A percentile compares a stretch with the other conserved stretches of the same genome.
Evolutionary conservation across 2,113 vertebrate genomes (phyloP).

Genomic region (Hydropotes inermis): DNA sequence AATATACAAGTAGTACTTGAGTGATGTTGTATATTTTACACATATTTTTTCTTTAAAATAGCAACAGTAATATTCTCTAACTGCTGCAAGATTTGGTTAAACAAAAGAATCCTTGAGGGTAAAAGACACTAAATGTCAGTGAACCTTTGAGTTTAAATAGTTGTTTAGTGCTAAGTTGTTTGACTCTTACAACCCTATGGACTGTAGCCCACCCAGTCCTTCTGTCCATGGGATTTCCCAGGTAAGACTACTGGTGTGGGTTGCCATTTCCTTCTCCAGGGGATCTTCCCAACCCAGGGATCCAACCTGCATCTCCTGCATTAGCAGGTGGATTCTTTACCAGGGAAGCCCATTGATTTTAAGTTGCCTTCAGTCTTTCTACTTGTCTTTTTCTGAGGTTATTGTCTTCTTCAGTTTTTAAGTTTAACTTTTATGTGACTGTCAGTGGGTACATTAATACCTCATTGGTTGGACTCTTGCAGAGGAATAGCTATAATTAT

Average conservation of each 20-base stretch:
- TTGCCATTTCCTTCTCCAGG: neutral
- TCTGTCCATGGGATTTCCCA: neutral
- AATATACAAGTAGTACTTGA: constrained; percentile 40
- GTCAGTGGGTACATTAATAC: neutral
- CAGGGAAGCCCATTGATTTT: neutral
- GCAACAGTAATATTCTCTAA: constrained; percentile 17
- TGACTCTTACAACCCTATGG: neutral
- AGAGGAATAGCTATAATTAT: neutral
- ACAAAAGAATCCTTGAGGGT: neutral
- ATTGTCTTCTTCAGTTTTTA: neutral
- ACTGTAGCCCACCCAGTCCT: neutral
- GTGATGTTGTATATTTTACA: constrained; percentile 54
- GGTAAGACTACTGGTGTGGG: neutral
- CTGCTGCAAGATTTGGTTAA: constrained; percentile 29
- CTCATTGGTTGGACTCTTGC: neutral
- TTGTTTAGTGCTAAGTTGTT: neutral
- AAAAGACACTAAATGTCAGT: neutral
- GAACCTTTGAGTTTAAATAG: neutral
- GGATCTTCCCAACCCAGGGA: neutral
- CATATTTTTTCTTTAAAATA: constrained; percentile 63
- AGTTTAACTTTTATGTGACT: constrained; percentile 6
- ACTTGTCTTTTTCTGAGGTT: constrained; percentile 8
- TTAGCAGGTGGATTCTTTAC: neutral
- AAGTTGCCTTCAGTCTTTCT: constrained; percentile 14
- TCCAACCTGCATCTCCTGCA: neutral